Evolutionary conservation across 2,113 vertebrate genomes (phyloP).

Genomic region (Ornithorhynchus anatinus): DNA sequence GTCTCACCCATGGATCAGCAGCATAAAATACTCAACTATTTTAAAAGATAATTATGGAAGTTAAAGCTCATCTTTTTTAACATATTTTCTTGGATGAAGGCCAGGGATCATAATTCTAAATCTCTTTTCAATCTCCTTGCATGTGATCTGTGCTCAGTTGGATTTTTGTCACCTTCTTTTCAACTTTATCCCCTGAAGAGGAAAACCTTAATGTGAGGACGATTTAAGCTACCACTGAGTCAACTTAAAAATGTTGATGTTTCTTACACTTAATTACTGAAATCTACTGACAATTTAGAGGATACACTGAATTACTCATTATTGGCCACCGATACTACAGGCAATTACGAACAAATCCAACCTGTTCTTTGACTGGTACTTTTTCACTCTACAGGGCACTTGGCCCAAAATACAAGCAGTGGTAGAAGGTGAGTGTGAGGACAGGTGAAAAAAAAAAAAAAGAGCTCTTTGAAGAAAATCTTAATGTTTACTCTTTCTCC

Average conservation of each 20-base stretch:
- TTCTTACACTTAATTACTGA: neutral
- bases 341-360: too few relatives aligned
- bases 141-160: constrained; percentile 31
- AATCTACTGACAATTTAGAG: too few relatives aligned
- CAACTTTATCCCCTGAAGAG: constrained; percentile 10
- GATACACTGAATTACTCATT: too few relatives aligned
- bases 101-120: constrained; percentile 44
- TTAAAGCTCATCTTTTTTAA: constrained; percentile 41
- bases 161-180: constrained; percentile 19
- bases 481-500: too few relatives aligned
- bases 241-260: constrained; percentile 29
- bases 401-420: too few relatives aligned
- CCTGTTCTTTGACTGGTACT: too few relatives aligned
- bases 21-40: constrained; percentile 57
- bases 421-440: too few relatives aligned
- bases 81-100: constrained; percentile 29
- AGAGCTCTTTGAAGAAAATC: too few relatives aligned
- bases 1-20: constrained; percentile 17
- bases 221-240: constrained; percentile 24
- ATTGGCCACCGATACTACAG: too few relatives aligned
- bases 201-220: neutral
- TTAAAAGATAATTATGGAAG: constrained; percentile 47
- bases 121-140: constrained; percentile 25
- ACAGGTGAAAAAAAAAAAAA: too few relatives aligned
- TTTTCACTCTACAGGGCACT: too few relatives aligned